phyloP scores from a whole-genome alignment of 37 sponge, comb jelly and placozoan species.

The Bolinopsis microptera region DNA sequence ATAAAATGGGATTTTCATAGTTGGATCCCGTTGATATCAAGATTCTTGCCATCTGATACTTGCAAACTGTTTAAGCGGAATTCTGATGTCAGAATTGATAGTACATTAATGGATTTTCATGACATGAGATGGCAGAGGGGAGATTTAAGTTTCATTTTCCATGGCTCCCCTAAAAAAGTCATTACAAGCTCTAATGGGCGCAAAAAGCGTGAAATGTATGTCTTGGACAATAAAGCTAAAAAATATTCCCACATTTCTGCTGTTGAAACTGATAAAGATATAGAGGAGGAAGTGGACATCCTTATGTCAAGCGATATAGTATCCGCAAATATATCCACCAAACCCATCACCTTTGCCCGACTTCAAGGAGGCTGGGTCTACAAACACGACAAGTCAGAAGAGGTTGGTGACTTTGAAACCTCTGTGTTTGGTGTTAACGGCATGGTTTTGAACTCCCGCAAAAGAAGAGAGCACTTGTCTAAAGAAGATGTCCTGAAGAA shows the following conservation, averaged over 20 bases:
- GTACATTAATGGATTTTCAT: constrained; percentile 82
- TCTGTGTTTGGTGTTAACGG: constrained; percentile 80
- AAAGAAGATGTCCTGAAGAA: constrained; percentile 77
- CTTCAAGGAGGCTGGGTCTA: constrained; percentile 82
- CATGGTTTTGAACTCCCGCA: constrained; percentile 79
- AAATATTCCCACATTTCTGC: constrained; percentile 62
- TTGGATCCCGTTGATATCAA: constrained; percentile 84
- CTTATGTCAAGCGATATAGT: constrained; percentile 82
- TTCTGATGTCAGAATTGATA: constrained; percentile 73
- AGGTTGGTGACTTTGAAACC: constrained; percentile 79
- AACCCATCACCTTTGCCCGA: constrained; percentile 79
- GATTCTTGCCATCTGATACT: constrained; percentile 83
- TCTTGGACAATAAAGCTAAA: constrained; percentile 79
- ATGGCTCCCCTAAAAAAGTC: constrained; percentile 71
- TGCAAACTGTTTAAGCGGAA: constrained; percentile 82
- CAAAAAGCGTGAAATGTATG: constrained; percentile 70
- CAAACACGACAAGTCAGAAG: constrained; percentile 75
- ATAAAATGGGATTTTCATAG: constrained; percentile 90
- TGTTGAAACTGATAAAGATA: constrained; percentile 67
- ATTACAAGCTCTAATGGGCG: background rate
- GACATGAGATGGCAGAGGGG: constrained; percentile 88
- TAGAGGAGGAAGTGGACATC: constrained; percentile 82
- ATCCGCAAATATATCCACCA: constrained; percentile 88
- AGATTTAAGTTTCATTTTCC: constrained; percentile 85
- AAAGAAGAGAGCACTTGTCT: constrained; percentile 85